Percentiles rank a stretch among this genome's conserved stretches.
phyloP scores from a whole-genome alignment of 1,140 invertebrate genomes.

The Cyrtorhinus lividipennis region DNA sequence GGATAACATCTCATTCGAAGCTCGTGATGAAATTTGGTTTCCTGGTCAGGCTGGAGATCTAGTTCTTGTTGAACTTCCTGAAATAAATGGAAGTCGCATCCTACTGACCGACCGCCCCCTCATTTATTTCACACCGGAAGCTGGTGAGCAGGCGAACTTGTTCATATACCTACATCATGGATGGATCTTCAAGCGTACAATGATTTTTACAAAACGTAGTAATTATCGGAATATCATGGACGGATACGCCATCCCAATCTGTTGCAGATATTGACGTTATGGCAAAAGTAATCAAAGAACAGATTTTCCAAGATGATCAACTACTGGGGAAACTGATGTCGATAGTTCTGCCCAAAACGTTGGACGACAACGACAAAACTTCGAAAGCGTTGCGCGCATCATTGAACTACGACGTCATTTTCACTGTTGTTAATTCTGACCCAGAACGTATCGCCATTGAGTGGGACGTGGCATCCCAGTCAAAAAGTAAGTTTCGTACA shows the following conservation, averaged over 20 bases:
- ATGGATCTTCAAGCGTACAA: too few species aligned
- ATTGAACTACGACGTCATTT: constrained; percentile 54
- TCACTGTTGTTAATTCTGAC: constrained; percentile 61
- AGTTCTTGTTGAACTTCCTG: constrained; percentile 37
- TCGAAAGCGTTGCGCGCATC: constrained; percentile 29
- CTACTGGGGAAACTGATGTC: constrained; percentile 20
- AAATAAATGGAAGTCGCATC: constrained; percentile 29
- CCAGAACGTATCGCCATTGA: constrained; percentile 49
- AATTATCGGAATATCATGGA: too few species aligned
- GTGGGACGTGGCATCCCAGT: constrained; percentile 47
- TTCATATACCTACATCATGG: too few species aligned
- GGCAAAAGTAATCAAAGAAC: constrained; percentile 29
- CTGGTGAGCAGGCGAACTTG: too few species aligned
- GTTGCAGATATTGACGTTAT: constrained; percentile 29
- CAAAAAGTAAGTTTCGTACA: constrained; percentile 39
- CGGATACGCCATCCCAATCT: too few species aligned
- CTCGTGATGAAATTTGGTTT: constrained; percentile 25
- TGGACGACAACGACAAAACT: constrained; percentile 2
- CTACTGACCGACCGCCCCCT: constrained; percentile 19
- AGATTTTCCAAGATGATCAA: constrained; percentile 31
- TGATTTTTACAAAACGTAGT: too few species aligned
- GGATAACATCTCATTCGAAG: constrained; percentile 28
- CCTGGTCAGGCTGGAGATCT: constrained; percentile 31
- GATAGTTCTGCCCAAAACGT: constrained; percentile 13
- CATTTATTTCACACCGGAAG: constrained; percentile 23